Conservation (phyloP, 2,797 vertebrate species). For the Psittacula echo region DNA sequence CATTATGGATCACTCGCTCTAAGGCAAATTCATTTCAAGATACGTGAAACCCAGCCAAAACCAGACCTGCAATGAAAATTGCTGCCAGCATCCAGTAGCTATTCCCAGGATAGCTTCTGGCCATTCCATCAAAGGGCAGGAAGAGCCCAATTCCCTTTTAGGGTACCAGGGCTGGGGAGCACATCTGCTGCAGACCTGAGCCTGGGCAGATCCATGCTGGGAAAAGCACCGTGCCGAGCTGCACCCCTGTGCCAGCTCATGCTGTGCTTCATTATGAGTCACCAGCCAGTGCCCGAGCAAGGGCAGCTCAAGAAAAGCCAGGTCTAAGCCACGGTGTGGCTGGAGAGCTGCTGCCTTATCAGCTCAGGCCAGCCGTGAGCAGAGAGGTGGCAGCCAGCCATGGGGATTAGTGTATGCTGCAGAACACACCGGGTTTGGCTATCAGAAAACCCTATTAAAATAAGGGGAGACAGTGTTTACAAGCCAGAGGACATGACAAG, state of each 20-base stretch:
- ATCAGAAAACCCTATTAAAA: not conserved
- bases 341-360: not conserved
- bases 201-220: not conserved
- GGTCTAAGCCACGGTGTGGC: not conserved
- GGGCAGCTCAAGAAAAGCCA: not conserved
- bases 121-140: not conserved
- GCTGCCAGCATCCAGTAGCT: not conserved
- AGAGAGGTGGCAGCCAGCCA: not conserved
- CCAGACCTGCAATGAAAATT: not conserved
- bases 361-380: not conserved
- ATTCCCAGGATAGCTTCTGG: not conserved
- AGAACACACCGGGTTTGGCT: not conserved
- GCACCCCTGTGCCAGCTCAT: slow-evolving; percentile 51
- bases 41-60: not conserved
- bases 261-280: not conserved
- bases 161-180: not conserved
- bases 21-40: slow-evolving; percentile 35
- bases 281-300: not conserved
- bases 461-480: slow-evolving; percentile 46
- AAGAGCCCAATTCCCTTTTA: not conserved
- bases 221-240: accelerated
- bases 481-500: slow-evolving; percentile 28
- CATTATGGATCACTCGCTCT: not conserved
- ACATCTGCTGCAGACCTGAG: accelerated
- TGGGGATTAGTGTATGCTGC: not conserved